These are phyloP conservation scores for Hyperopisus bebe DNA, from an alignment of 2,113 vertebrate genomes.

Conservation along the genomic window DNA sequence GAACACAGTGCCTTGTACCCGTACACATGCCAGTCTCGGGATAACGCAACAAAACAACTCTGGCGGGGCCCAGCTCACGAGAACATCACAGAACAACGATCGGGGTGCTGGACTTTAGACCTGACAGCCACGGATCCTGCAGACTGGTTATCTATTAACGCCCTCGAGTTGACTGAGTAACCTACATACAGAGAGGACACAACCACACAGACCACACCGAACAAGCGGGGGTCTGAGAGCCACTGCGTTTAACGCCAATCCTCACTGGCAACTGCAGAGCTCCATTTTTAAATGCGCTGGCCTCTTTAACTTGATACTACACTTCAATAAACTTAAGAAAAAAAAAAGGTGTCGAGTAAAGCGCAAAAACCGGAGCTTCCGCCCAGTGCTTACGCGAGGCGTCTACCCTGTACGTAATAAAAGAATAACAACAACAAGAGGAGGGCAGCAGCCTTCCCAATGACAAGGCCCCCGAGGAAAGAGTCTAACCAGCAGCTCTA, in stretches of 20 bases:
- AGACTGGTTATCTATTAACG: conserved; percentile 7
- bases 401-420: background rate
- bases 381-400: background rate
- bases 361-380: background rate
- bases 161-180: background rate
- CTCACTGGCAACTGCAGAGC: background rate
- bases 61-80: background rate
- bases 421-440: background rate
- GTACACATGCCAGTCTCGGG: background rate
- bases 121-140: background rate
- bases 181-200: background rate
- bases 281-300: background rate
- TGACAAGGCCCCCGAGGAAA: background rate
- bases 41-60: background rate
- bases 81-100: background rate
- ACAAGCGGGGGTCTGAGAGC: background rate
- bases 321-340: background rate
- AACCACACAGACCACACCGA: background rate
- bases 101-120: background rate
- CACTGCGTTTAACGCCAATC: too few relatives aligned
- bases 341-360: background rate
- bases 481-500: background rate
- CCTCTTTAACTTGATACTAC: background rate
- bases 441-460: background rate
- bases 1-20: background rate